Evolutionary conservation across 2,797 vertebrate genomes (phyloP), one percentile per base, ranked within the genome.

Genomic region (Tenualosa ilisha): DNA sequence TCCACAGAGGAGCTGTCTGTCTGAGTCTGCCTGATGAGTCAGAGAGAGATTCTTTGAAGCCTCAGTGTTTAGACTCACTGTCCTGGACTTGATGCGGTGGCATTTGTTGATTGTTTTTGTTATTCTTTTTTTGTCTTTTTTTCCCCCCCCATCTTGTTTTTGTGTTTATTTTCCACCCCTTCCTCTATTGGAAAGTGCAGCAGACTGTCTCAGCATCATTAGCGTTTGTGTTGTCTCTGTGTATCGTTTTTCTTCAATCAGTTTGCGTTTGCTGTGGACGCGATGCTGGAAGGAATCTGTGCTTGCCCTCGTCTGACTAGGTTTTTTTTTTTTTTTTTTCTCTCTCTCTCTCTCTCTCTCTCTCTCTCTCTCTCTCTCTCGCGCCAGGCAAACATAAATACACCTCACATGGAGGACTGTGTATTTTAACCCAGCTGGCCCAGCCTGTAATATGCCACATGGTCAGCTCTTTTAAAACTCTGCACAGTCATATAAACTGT

Each of bases 21-120:
- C 82, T 84, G 87, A 92, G 92, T 92, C 91, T 86, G 90, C 86
- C 91, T 91, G 91, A 92, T 92, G 89, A 93, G 86, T 37, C 88
- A 53, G 82, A 83, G 84, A 56, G 83, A 56, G 43, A 43, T 5
- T 5, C 84, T 84, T 54, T 82, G 40, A 81, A 46, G 17, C 63
- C 49, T 24, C 83, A 51, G 81, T 85, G 65, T 82, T 63, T 87
- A 84, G 54, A 79, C 84, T 90, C 81, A 81, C 24, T 6, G 68
- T 79, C 37, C 72, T 79, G 72, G 17, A 46, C 20, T 46, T 79
- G 37, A 79, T 75, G 68, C 31, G 13, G 68, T 75, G 15, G 68
- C 31, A 37, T 59, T 24, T 84, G 68, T 31, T 75, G 65, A 31
- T 31, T 68, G n/a, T 24, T 46, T 37, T 65, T 17, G 20, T 40